These are phyloP conservation scores for Phrynocephalus guinanensis DNA, from an alignment of 2,797 vertebrate species.

Conservation along the genomic window DNA sequence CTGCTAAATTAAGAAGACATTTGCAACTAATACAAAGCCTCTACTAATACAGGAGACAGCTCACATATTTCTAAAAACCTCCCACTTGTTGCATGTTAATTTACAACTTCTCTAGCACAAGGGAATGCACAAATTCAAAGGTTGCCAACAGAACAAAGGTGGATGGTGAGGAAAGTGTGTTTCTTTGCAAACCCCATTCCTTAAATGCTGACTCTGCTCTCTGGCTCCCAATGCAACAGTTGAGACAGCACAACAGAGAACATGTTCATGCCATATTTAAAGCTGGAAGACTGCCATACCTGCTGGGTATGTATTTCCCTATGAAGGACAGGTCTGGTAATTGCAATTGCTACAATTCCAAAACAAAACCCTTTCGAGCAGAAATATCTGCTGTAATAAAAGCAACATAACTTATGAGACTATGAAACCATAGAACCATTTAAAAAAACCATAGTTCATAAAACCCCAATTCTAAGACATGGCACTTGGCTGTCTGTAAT, in stretches of 20 bases:
- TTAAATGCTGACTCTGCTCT: neutral
- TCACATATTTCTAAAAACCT: neutral
- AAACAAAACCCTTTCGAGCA: constrained; percentile 49
- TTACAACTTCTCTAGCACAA: neutral
- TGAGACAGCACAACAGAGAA: constrained; percentile 34
- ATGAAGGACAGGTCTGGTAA: constrained; percentile 54
- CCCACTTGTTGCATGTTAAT: neutral
- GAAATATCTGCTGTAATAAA: constrained; percentile 43
- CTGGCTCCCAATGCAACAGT: constrained; percentile 42
- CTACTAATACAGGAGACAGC: neutral
- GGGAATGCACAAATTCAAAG: neutral
- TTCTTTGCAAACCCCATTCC: constrained; percentile 22
- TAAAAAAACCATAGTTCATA: neutral
- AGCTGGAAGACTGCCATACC: constrained; percentile 62
- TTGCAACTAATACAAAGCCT: neutral
- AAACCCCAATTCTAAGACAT: neutral
- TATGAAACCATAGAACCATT: neutral
- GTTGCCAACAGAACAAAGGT: constrained; percentile 6
- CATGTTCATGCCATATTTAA: constrained; percentile 29
- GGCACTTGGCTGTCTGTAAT: neutral
- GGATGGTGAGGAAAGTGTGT: neutral
- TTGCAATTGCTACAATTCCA: constrained; percentile 53
- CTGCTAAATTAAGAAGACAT: neutral
- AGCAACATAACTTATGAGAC: neutral
- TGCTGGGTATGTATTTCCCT: constrained; percentile 48